These are phyloP conservation scores for Dendroctonus ponderosae DNA, from an alignment of 1,140 invertebrate genomes.

Conservation along the genomic window DNA sequence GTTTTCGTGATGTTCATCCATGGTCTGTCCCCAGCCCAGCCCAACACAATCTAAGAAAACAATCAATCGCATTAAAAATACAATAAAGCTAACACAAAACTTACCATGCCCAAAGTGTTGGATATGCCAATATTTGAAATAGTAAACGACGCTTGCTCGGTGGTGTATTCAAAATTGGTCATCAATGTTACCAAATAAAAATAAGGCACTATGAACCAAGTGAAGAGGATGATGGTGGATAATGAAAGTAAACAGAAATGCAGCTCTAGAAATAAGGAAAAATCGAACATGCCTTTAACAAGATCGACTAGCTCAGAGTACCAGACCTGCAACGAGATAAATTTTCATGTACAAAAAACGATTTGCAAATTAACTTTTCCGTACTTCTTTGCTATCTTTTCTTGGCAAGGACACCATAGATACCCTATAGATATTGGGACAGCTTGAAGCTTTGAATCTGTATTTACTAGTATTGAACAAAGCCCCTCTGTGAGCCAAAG, in stretches of 20 bases:
- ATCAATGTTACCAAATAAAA: conserved; percentile 80
- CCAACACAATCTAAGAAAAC: conserved; percentile 69
- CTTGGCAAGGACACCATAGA: conserved; percentile 82
- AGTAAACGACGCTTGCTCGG: conserved; percentile 70
- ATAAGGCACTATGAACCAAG: conserved; percentile 89
- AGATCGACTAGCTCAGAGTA: conserved; percentile 69
- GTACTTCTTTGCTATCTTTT: conserved; percentile 66
- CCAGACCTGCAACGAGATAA: conserved; percentile 63
- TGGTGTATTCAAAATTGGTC: conserved; percentile 60
- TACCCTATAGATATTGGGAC: conserved; percentile 86
- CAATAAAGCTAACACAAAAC: conserved; percentile 33
- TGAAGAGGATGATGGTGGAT: conserved; percentile 81
- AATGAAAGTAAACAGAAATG: conserved; percentile 79
- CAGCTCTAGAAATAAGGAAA: conserved; percentile 73
- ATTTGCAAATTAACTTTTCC: not conserved
- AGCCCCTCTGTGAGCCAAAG: conserved; percentile 74
- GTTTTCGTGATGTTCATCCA: conserved; percentile 83
- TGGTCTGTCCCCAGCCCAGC: conserved; percentile 83
- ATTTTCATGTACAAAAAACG: not conserved
- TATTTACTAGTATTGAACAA: conserved; percentile 79
- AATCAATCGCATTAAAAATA: not conserved
- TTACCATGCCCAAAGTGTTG: conserved; percentile 85
- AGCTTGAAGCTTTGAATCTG: conserved; percentile 79
- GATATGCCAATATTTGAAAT: conserved; percentile 81
- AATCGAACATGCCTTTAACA: conserved; percentile 72